Evolutionary conservation across 64 coral and sea anemone species (phyloP), one percentile per base, ranked within the genome.

Genomic region (Pachyseris speciosa): DNA sequence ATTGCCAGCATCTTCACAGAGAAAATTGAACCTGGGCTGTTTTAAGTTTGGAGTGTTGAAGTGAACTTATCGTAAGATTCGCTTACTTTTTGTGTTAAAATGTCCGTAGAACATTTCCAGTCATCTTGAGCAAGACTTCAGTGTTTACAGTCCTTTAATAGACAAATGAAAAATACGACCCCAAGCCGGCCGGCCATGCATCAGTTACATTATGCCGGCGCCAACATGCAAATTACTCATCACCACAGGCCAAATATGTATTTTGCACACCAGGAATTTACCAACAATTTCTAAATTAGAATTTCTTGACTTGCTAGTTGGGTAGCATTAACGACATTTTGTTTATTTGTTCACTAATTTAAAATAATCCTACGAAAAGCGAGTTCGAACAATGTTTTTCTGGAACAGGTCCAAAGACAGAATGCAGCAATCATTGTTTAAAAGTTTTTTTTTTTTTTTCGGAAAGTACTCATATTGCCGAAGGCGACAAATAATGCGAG

Each of bases 181-280:
- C 4, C 37, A 19, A 40, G n/a, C n/a, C n/a, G n/a, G n/a, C n/a
- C n/a, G n/a, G n/a, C n/a, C n/a, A n/a, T n/a, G n/a, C 77, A 81
- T 33, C 53, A 39, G 77, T 25, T 81, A 6, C 3, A 25, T 39
- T 39, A 22, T 37, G 31, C 22, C 10, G n/a, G n/a, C n/a, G 20
- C 29, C 51, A 63, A 39, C 77, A 61, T 60, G 51, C 51, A 81
- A 81, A 81, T 81, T 25, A 61, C 19, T 39, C 26, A 26, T 22
- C 36, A 57, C 5, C 7, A 22, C 51, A 19, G 7, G 9, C 8
- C 37, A 81, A 55, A 81, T 81, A 81, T 81, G 10, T 37, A 15
- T 52, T 39, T 63, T 22, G 6, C 53, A 4, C 34, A n/a, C 51
- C 9, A 63, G 9, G 33, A 16, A 63, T 61, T 61, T 43, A 8